Evolutionary conservation across 1,140 invertebrate species (phyloP), one percentile per base, ranked within the genome.

Genomic region (Bombus ignitus): DNA sequence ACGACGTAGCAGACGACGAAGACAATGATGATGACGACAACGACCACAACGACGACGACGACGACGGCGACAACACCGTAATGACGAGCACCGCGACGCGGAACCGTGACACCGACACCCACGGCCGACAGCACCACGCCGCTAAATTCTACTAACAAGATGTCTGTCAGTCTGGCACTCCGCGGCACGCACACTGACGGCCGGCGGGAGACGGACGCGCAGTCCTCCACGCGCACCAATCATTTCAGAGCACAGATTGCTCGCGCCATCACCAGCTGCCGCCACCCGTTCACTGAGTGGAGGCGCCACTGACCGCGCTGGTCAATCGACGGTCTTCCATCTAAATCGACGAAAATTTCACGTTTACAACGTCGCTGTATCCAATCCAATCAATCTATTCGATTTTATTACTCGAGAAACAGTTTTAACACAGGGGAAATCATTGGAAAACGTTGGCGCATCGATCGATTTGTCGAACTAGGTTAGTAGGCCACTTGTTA

Each of bases 131-230:
- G 79, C 87, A 92, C 91, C 92, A 92, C 92, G 92, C 92, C 93
- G 93, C 94, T 94, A 94, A 93, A 93, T 92, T 94, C 93, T 93
- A 94, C 93, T 92, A 53, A 94, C 94, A 94, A 94, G 93, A 94
- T 94, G 94, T 94, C 94, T 92, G 92, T 92, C 92, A 91, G 81
- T 87, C 88, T 89, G 87, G 85, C 89, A 87, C 91, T 92, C 90
- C 92, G 92, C 92, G 91, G 89, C 90, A 91, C 92, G 92, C 92
- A 92, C 92, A 94, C 92, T 94, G 92, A 92, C 90, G 89, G 83
- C 85, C 83, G 87, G 90, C 81, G 86, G 88, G 72, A 65, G 73
- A 85, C 88, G 68, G 18, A 59, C 88, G 92, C 93, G 92, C 92
- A 93, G 80, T 81, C 81, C 87, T 66, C 87, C 85, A 73, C 88